Evolutionary conservation across 2,888 invertebrate species (phyloP), one percentile per base, ranked within the genome.

Genomic region (Macaria liturata): DNA sequence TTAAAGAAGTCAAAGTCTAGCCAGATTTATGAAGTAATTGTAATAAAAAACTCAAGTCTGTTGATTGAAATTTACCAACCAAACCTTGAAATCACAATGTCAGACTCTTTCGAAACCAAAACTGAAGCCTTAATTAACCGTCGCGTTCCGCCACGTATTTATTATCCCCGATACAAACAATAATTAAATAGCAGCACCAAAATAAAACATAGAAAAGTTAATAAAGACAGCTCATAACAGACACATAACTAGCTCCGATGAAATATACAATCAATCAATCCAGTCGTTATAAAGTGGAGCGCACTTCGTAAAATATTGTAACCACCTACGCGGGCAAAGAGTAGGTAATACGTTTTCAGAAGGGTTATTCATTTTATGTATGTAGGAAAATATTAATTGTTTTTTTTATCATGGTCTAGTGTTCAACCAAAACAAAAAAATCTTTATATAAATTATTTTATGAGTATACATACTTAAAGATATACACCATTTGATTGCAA

Each of bases 261-360:
- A 75, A 72, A 74, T 65, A 69, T 64, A 72, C 76, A 70, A 76
- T 76, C 76, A 74, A 76, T 76, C 76, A 76, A 74, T 72, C 62
- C 67, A n/a, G 72, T 76, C 70, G 71, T 69, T 68, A 67, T 62
- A 74, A 72, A 72, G 72, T 69, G 65, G 72, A 67, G 57, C 67
- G 67, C 68, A 74, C 72, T 71, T 63, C 50, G 62, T 60, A 66
- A 54, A 53, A 54, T 62, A 54, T 60, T 60, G 55, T 55, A 60
- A 49, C 59, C 59, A 56, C 59, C 59, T 60, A 60, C 59, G 49
- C 59, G 50, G 42, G 0, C 54, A 54, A 31, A 51, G 59, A 59
- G 2, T 51, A 47, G 34, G 3, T 30, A 4, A 0, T 43, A 30
- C 3, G 4, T 2, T 9, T 30, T 3, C 44, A 51, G 50, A 44